A percentile compares a stretch with the other conserved stretches of the same genome.
Evolutionary conservation across 2,113 vertebrate genomes (phyloP).

Genomic region (Alligator sinensis): DNA sequence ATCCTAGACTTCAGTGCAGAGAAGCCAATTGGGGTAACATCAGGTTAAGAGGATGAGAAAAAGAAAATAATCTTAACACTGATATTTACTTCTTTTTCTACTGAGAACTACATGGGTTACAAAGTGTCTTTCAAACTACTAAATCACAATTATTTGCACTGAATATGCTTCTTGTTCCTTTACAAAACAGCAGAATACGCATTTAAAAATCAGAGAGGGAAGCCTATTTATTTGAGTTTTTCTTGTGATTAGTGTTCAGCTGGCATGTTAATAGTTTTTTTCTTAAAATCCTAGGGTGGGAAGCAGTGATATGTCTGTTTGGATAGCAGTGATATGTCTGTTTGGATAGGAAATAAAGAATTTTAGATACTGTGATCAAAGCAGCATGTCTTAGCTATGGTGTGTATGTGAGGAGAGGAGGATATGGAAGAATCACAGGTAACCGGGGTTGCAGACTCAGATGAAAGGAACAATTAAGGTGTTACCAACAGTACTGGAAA

Average conservation of each 20-base stretch:
- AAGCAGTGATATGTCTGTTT: not conserved
- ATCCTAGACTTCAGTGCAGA: not conserved
- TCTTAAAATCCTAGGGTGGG: not conserved
- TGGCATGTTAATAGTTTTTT: not conserved
- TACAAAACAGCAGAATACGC: not conserved
- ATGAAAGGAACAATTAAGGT: not conserved
- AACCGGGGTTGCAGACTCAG: not conserved
- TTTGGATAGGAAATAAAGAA: not conserved
- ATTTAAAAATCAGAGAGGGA: not conserved
- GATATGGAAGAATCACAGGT: not conserved
- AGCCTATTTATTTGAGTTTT: not conserved
- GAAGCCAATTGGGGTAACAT: not conserved
- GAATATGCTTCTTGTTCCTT: not conserved
- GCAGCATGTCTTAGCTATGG: accelerated
- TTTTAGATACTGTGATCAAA: not conserved
- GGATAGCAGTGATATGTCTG: not conserved
- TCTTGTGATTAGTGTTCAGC: not conserved
- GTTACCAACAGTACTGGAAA: not conserved
- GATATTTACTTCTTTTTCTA: not conserved
- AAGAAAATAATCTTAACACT: not conserved
- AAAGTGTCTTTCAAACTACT: not conserved
- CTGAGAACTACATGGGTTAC: not conserved
- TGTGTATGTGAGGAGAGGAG: not conserved
- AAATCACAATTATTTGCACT: not conserved
- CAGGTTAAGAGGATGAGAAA: not conserved